Base-by-base conservation (phyloP, 1,140 invertebrate genomes). In the Dendroctonus valens region DNA sequence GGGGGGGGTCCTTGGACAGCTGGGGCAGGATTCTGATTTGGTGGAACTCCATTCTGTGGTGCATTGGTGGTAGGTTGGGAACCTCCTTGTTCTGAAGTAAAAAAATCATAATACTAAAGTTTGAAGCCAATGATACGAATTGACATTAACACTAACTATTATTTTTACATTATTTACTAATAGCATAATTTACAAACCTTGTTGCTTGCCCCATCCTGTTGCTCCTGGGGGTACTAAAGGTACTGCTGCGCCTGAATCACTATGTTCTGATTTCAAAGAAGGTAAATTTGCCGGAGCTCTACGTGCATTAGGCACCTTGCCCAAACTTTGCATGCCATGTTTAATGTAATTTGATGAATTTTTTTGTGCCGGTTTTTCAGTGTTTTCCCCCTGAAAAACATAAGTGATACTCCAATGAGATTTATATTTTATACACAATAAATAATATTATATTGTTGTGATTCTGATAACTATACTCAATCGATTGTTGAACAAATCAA, bases 241-340 rank as follows among this genome's bases (percentile, higher is more conserved):
- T 70, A 79, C 76, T 41, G 77, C 76, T 62, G 78, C 72, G 70
- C 76, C 77, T 63, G 73, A 74, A 44, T 76, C 78, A 61, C 73
- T 78, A 65, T 77, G 73, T 87, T 97, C 94, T 81, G 93, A 95
- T 86, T 96, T 97, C 82, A 97, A 84, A 88, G 94, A 97, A 80
- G 96, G 95, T 83, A 97, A 85, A 87, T 97, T 96, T 79, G 93
- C 94, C 81, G 96, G 96, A 82, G 94, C 92, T 81, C 95, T 90
- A 82, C 95, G 89, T 80, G 92, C 90, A 81, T 89, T 92, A 80
- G 92, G 93, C 82, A 97, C 93, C 90, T 97, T 97, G 84, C 95
- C 94, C 88, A 98, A 88, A 84, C 88, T 93, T 91, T 97, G 94
- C 88, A 97, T 93, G 86, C 95, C 95, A 96, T 97, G 93, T 91